Conservation (phyloP, 2,113 vertebrate genomes). For the Macaca nemestrina region DNA sequence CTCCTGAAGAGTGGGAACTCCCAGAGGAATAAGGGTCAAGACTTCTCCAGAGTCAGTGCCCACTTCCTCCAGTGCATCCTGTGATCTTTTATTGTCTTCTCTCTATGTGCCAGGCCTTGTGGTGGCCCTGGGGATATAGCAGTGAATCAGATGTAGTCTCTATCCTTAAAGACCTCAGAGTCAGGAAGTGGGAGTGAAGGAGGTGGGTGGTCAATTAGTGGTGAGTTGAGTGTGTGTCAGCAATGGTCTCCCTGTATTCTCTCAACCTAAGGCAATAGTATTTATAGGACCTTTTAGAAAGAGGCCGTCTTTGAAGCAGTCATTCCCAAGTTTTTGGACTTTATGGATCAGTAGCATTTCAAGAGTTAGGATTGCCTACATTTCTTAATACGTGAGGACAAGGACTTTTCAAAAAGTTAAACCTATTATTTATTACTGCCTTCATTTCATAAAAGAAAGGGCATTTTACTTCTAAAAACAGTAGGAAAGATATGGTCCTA, state of each 20-base stretch:
- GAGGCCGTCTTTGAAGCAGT: background rate
- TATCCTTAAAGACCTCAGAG: background rate
- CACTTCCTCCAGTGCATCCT: background rate
- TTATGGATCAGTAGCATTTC: background rate
- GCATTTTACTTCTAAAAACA: background rate
- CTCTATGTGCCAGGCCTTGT: background rate
- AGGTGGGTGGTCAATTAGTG: background rate
- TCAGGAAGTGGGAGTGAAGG: background rate
- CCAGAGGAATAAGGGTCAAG: background rate
- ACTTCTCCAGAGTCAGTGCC: background rate
- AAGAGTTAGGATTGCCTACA: background rate
- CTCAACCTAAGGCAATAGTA: background rate
- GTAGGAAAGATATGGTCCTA: background rate
- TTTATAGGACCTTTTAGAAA: background rate
- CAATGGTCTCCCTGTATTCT: background rate
- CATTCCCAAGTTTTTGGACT: background rate
- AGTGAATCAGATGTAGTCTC: background rate
- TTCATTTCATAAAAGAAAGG: constrained; percentile 12
- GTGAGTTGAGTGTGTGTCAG: background rate
- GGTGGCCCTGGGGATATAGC: background rate
- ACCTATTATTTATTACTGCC: background rate
- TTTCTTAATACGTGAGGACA: background rate
- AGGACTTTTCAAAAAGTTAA: background rate
- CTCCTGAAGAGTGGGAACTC: background rate
- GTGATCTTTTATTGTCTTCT: background rate